These are phyloP conservation scores for Aplidium turbinatum DNA, from an alignment of 23 tunicate species.

Conservation along the genomic window DNA sequence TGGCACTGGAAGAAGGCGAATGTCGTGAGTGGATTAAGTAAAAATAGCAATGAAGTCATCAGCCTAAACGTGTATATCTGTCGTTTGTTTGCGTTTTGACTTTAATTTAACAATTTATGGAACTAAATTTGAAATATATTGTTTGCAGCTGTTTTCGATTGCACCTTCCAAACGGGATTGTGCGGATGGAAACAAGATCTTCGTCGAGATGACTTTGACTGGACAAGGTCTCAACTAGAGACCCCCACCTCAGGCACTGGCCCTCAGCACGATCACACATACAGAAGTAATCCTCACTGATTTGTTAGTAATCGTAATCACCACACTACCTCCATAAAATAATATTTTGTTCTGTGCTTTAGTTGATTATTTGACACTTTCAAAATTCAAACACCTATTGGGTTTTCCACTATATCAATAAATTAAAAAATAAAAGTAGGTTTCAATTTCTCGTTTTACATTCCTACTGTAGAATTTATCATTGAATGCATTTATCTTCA, in stretches of 20 bases:
- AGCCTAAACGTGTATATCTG: no score
- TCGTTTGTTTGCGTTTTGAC: no score
- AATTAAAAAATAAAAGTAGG: no score
- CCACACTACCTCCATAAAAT: no score
- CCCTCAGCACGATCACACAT: constrained; percentile 62
- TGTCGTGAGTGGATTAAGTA: constrained; percentile 84
- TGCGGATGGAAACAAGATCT: constrained; percentile 90
- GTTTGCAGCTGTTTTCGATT: constrained; percentile 63
- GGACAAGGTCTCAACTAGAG: constrained; percentile 49
- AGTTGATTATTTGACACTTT: neutral
- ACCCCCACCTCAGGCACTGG: constrained; percentile 67
- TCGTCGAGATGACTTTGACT: constrained; percentile 69
- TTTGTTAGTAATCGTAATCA: neutral
- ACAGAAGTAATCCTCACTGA: constrained; percentile 12
- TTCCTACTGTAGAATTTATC: neutral
- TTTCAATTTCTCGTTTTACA: neutral
- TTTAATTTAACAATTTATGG: no score
- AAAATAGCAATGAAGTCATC: no score
- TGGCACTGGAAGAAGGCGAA: constrained; percentile 47
- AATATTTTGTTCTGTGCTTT: neutral
- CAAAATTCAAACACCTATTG: no score
- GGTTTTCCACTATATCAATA: no score
- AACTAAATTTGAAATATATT: no score
- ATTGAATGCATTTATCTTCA: no score
- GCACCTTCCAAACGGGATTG: constrained; percentile 62